phyloP scores from a whole-genome alignment of 2,797 vertebrate genomes.

The Amazona finschi region DNA sequence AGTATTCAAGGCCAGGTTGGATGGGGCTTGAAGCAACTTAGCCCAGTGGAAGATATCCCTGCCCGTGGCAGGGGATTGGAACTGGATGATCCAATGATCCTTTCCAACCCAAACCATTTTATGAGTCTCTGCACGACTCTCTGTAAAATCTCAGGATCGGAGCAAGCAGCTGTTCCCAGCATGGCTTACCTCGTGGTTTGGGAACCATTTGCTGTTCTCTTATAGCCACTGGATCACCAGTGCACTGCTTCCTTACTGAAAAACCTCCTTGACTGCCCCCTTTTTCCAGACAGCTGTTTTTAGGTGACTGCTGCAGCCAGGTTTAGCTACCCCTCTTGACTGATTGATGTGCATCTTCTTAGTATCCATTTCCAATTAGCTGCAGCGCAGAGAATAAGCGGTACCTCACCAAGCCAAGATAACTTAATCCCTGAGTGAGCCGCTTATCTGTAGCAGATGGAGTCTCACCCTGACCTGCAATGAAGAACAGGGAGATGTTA shows the following conservation, averaged over 20 bases:
- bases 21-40: background rate
- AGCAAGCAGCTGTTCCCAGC: background rate
- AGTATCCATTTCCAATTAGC: background rate
- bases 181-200: background rate
- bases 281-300: background rate
- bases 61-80: background rate
- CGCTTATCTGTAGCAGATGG: background rate
- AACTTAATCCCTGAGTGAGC: background rate
- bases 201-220: background rate
- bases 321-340: accelerated
- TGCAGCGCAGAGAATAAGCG: background rate
- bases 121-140: background rate
- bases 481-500: background rate
- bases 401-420: background rate
- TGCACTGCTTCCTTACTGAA: accelerated
- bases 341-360: background rate
- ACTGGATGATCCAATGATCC: background rate
- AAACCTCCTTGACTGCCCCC: background rate
- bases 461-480: background rate
- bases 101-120: background rate
- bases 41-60: background rate
- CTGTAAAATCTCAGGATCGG: background rate
- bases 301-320: background rate
- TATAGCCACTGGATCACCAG: background rate
- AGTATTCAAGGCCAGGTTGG: background rate